Percentiles rank a stretch among this genome's conserved stretches.
Evolutionary conservation across 2,797 vertebrate genomes (phyloP).

Genomic region (Microtus agrestis): DNA sequence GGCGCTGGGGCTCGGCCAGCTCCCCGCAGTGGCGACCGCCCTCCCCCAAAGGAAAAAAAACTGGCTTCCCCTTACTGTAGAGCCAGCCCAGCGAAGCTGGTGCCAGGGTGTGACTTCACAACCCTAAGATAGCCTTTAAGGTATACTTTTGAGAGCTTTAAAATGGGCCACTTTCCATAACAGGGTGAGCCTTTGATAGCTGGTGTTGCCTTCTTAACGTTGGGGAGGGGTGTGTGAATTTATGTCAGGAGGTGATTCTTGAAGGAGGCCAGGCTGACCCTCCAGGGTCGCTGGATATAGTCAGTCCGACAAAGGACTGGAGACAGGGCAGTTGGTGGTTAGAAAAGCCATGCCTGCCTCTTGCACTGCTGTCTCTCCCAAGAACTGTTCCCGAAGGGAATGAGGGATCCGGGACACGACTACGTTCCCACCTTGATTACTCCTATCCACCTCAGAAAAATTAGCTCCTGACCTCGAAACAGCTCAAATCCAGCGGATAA

Average conservation of each 20-base stretch:
- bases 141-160: constrained; percentile 59
- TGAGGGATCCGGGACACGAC: neutral
- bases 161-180: neutral
- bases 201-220: neutral
- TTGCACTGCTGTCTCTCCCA: neutral
- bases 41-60: constrained; percentile 39
- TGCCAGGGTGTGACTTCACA: constrained; percentile 80
- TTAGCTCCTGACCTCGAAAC: neutral
- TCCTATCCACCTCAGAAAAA: neutral
- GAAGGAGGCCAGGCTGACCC: neutral
- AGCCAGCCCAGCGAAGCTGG: constrained; percentile 61
- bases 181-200: constrained; percentile 11
- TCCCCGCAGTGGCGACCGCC: constrained; percentile 32
- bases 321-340: neutral
- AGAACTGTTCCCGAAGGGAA: neutral
- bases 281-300: neutral
- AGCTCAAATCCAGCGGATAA: neutral
- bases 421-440: neutral
- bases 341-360: neutral
- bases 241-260: neutral
- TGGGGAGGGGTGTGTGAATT: neutral
- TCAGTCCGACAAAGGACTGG: neutral
- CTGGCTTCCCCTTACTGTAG: constrained; percentile 60
- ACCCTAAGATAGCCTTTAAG: constrained; percentile 78
- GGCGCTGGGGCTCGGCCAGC: constrained; percentile 41